Evolutionary conservation across 2,888 invertebrate species (phyloP).

Genomic region (Diachrysia chrysitis): DNA sequence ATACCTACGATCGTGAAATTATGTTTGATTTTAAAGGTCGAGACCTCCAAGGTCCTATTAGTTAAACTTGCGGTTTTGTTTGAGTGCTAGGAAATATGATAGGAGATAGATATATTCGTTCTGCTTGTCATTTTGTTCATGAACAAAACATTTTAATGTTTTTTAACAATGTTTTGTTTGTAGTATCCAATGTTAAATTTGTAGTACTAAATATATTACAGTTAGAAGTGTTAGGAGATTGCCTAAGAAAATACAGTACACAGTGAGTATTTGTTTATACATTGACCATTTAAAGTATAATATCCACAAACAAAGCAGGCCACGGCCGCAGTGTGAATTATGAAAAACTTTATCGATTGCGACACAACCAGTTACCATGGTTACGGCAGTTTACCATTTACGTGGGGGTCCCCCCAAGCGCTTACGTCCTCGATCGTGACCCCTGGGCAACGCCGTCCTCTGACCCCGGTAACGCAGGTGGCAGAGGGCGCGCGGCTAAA

Average conservation of each 20-base stretch:
- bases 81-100: neutral
- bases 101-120: neutral
- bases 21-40: neutral
- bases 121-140: neutral
- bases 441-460: no score
- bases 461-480: no score
- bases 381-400: slow-evolving; percentile 39
- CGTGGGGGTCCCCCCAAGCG: no score
- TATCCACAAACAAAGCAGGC: slow-evolving; percentile 51
- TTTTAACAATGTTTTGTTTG: no score
- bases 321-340: slow-evolving; percentile 66
- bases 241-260: neutral
- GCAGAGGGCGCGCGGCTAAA: no score
- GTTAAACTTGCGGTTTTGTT: neutral
- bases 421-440: no score
- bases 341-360: slow-evolving; percentile 63
- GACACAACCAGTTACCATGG: slow-evolving; percentile 49
- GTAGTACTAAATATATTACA: no score
- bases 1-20: neutral
- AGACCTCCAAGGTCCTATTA: neutral
- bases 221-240: neutral
- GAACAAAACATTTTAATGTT: no score
- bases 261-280: neutral
- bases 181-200: no score
- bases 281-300: slow-evolving; percentile 1